phyloP scores from a whole-genome alignment of 23 tunicate genomes.

The Styela plicata region DNA sequence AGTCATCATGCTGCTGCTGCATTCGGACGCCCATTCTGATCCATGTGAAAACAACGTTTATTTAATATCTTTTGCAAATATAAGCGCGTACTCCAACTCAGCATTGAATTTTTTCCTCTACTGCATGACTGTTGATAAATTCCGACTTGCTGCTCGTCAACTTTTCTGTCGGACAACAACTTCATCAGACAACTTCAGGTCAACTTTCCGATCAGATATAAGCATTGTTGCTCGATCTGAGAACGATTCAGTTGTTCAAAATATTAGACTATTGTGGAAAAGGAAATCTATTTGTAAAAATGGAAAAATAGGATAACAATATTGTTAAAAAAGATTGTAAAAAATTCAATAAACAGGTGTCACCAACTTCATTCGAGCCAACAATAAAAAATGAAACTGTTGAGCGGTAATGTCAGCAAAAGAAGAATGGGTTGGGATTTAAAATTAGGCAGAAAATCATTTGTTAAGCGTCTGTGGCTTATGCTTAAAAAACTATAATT shows the following conservation, averaged over 20 bases:
- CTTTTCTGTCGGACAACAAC: background rate
- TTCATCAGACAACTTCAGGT: background rate
- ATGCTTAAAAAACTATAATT: too few species aligned
- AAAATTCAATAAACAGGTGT: too few species aligned
- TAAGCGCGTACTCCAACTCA: conserved; percentile 60
- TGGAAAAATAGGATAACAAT: background rate
- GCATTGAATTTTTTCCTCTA: conserved; percentile 75
- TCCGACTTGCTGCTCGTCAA: conserved; percentile 43
- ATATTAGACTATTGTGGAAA: background rate
- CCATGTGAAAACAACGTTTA: conserved; percentile 29
- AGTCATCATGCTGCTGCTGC: conserved; percentile 35
- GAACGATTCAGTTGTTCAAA: background rate
- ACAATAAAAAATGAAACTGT: too few species aligned
- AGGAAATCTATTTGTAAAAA: background rate
- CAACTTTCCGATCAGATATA: background rate
- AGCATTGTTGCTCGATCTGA: background rate
- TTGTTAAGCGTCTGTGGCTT: too few species aligned
- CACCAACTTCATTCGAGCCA: too few species aligned
- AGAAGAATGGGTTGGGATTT: too few species aligned
- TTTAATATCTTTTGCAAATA: conserved; percentile 42
- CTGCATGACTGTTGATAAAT: conserved; percentile 66
- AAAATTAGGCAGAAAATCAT: too few species aligned
- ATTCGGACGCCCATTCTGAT: conserved; percentile 72
- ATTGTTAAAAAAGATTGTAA: too few species aligned
- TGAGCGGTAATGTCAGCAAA: too few species aligned